Evolutionary conservation across 1,140 invertebrate genomes (phyloP).

Genomic region (Drosophila arawakana): DNA sequence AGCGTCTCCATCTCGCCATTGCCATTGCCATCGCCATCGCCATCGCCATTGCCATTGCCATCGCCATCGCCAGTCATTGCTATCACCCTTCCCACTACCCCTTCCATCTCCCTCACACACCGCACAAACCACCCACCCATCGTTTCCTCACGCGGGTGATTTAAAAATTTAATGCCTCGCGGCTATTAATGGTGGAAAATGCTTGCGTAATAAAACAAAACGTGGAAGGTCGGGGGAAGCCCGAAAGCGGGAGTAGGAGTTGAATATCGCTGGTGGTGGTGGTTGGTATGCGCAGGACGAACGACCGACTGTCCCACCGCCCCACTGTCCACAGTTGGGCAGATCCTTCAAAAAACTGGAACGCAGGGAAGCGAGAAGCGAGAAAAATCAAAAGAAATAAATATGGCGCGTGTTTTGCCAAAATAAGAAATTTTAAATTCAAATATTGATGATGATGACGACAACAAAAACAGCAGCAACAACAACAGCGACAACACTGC

Average conservation of each 20-base stretch:
- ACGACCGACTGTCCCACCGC: background rate
- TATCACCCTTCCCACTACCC: too few species aligned
- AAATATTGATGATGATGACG: constrained; percentile 75
- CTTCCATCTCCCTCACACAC: background rate
- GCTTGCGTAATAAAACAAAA: constrained; percentile 81
- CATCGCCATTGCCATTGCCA: constrained; percentile 15
- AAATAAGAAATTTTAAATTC: constrained; percentile 79
- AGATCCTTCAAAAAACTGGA: constrained; percentile 46
- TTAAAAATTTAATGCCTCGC: constrained; percentile 81
- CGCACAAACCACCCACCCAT: background rate
- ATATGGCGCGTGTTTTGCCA: constrained; percentile 72
- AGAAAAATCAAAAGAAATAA: constrained; percentile 79
- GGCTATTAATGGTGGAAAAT: constrained; percentile 82
- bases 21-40: constrained; percentile 32
- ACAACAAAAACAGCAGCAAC: constrained; percentile 10
- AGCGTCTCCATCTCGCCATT: background rate
- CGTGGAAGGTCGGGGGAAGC: constrained; percentile 28
- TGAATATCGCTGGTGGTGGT: constrained; percentile 24
- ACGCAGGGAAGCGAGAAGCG: constrained; percentile 54
- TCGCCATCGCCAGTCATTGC: too few species aligned
- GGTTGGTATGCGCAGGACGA: constrained; percentile 32
- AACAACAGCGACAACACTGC: background rate
- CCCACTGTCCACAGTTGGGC: background rate
- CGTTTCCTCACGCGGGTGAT: constrained; percentile 54
- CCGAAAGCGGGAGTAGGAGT: constrained; percentile 20